These are phyloP conservation scores for Peromyscus californicus DNA, from an alignment of 2,113 vertebrate species.

Conservation along the genomic window DNA sequence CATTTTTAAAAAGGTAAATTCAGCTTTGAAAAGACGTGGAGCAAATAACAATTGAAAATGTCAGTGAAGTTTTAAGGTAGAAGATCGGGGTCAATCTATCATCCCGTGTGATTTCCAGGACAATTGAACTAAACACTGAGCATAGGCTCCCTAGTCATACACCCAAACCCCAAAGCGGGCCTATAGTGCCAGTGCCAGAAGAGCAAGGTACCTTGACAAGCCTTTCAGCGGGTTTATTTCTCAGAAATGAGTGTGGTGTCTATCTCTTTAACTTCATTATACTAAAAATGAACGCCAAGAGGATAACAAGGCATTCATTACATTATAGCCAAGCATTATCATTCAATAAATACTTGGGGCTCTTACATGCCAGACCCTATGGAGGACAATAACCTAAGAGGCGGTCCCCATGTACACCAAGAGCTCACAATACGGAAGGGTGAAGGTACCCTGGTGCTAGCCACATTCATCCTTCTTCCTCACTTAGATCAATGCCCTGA, in stretches of 20 bases:
- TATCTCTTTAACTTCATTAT: neutral
- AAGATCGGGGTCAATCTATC: neutral
- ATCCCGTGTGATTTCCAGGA: neutral
- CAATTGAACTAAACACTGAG: neutral
- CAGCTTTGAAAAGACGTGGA: neutral
- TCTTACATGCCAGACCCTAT: neutral
- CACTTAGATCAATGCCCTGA: neutral
- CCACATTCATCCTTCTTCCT: neutral
- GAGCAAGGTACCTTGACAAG: neutral
- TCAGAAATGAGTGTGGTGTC: neutral
- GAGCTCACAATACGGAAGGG: neutral
- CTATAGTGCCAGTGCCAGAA: neutral
- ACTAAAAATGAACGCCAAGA: conserved; percentile 15
- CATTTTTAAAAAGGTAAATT: neutral
- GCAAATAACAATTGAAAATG: conserved; percentile 8
- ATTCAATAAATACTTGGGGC: neutral
- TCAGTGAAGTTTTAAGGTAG: neutral
- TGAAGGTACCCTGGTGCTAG: neutral
- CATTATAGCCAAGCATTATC: conserved; percentile 16
- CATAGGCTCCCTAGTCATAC: no score
- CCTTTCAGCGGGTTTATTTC: neutral
- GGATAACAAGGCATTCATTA: neutral
- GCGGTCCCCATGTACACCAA: neutral
- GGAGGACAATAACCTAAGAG: neutral
- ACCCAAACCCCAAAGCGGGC: neutral